Base-by-base conservation (phyloP, 23 tunicate genomes). In the Aplidium turbinatum region DNA sequence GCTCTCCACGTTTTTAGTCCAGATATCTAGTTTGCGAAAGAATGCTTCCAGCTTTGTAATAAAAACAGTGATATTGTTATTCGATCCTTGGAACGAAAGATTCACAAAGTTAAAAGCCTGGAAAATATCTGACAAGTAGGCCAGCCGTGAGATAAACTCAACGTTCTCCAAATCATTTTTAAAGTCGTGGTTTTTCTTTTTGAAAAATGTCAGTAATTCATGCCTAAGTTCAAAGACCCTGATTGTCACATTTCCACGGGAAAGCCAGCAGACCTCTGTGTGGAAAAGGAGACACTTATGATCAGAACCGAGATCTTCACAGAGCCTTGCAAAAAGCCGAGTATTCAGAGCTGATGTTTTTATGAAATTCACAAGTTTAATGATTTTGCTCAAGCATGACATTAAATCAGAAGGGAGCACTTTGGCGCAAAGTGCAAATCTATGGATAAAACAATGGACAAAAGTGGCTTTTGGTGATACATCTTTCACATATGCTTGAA, bases 41-140 rank as follows among this genome's bases (percentile, higher is more conserved):
- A 47, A 51, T 33, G 74, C 83, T 66, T 35, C 25, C 74, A 47
- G 33, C 47, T 78, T 66, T 52, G 74, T 23, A 66, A 78, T 33
- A 51, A 78, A 65, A 32, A 23, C 64, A 30, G 85, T 38, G 7
- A 54, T 38, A 60, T 53, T 81, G 61, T 47, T 29, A 63, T 81
- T 70, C 20, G 86, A 47, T 42, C 78, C 86, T 78, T 78, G 83
- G 28, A 78, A 78, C 46, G 63, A 79, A 25, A 79, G 65, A 35
- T 79, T 67, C 26, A 82, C 4, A 32, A 20, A 52, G 80, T 73
- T 82, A 36, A 82, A 64, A 63, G 53, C 63, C 21, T 58, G 52
- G 27, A 82, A 82, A 82, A 72, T 82, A 33, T 82, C 87, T 60
- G 87, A 82, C 29, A 82, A 33, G 70, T 83, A 83, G 4, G 81